These are phyloP conservation scores for Matsumyia berberina DNA, from an alignment of 2,888 invertebrate species.

Conservation along the genomic window DNA sequence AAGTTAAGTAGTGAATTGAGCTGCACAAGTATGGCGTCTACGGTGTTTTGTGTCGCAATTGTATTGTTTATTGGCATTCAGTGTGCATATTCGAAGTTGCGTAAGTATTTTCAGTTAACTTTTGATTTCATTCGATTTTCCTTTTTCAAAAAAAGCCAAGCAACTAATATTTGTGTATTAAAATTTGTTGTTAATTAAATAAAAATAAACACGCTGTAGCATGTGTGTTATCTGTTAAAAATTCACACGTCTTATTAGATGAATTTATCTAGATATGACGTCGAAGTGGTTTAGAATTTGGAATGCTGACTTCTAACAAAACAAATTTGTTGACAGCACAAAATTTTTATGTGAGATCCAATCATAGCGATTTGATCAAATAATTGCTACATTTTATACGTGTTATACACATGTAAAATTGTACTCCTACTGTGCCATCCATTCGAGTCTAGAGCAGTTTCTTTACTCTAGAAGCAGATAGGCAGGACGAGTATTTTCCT, in stretches of 20 bases:
- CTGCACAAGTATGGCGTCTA: conserved; percentile 19
- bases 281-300: neutral
- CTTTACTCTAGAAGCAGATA: too few relatives aligned
- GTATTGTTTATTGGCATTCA: conserved; percentile 36
- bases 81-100: conserved; percentile 41
- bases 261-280: neutral
- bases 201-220: neutral
- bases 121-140: neutral
- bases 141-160: too few relatives aligned
- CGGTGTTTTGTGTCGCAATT: conserved; percentile 43
- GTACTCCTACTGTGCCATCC: too few relatives aligned
- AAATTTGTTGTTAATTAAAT: conserved; percentile 9
- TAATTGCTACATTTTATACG: too few relatives aligned
- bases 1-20: conserved; percentile 10
- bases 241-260: conserved; percentile 10
- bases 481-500: too few relatives aligned
- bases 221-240: neutral
- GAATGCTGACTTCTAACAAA: too few relatives aligned
- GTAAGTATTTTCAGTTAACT: conserved; percentile 47
- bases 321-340: too few relatives aligned
- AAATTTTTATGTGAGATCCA: too few relatives aligned
- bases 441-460: too few relatives aligned
- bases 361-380: too few relatives aligned
- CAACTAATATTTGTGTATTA: neutral
- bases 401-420: too few relatives aligned